A percentile compares a stretch with the other conserved stretches of the same genome.
Conservation (phyloP, 2,797 vertebrate species). For the Channa striata region DNA sequence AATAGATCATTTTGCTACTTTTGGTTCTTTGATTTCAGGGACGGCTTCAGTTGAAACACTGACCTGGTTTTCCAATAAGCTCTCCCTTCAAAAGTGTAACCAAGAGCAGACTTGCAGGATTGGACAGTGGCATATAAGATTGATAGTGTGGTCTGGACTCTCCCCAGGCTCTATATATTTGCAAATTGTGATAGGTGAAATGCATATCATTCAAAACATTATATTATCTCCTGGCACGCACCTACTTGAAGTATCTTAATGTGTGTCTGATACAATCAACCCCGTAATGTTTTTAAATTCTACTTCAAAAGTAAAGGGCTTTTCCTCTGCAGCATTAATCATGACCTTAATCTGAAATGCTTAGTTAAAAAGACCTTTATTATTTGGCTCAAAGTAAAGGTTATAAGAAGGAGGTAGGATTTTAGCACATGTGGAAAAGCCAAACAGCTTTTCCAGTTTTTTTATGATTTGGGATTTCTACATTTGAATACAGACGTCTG, state of each 20-base stretch:
- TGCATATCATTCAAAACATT: conserved; percentile 39
- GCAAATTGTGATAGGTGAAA: conserved; percentile 58
- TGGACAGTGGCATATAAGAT: conserved; percentile 60
- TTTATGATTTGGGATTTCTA: conserved; percentile 54
- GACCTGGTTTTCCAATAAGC: conserved; percentile 74
- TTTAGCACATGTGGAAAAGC: conserved; percentile 45
- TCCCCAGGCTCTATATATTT: conserved; percentile 54
- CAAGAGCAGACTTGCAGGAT: conserved; percentile 73
- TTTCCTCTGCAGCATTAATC: conserved; percentile 23
- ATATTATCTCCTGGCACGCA: conserved; percentile 52
- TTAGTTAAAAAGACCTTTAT: conserved; percentile 37
- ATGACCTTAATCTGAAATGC: conserved; percentile 47
- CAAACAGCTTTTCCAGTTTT: conserved; percentile 37
- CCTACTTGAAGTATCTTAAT: conserved; percentile 58
- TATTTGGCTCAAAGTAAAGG: conserved; percentile 29
- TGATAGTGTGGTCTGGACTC: conserved; percentile 75
- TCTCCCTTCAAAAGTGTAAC: conserved; percentile 65
- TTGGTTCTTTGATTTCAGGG: conserved; percentile 67
- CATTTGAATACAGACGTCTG: conserved; percentile 63
- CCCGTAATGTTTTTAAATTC: neutral
- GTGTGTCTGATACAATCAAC: conserved; percentile 40
- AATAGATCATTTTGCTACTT: conserved; percentile 66
- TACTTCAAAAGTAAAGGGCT: conserved; percentile 25
- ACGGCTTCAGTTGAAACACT: conserved; percentile 58
- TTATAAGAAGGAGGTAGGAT: conserved; percentile 35